Conservation (phyloP, 2,888 invertebrate species). For the Coenonympha glycerion region DNA sequence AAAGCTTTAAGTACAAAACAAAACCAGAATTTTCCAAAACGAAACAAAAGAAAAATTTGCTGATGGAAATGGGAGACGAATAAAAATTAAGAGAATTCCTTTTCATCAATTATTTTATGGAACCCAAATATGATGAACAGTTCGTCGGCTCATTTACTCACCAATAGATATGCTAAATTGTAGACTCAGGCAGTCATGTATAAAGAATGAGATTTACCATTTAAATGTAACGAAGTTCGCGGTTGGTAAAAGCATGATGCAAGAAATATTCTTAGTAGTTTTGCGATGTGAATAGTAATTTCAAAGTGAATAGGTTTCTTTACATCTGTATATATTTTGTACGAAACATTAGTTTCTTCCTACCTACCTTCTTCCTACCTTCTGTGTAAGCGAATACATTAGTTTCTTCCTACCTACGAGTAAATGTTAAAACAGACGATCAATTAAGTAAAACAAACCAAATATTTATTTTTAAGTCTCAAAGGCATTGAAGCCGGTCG, state of each 20-base stretch:
- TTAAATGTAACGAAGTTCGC: neutral
- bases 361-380: neutral
- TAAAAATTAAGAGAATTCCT: too few species aligned
- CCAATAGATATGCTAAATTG: slow-evolving; percentile 5
- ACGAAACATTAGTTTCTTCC: too few species aligned
- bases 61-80: too few species aligned
- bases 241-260: neutral
- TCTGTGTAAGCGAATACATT: too few species aligned
- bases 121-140: too few species aligned
- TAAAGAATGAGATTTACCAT: neutral
- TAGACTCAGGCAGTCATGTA: slow-evolving; percentile 13
- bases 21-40: too few species aligned
- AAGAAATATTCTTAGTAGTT: neutral
- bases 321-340: too few species aligned
- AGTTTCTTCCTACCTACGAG: neutral
- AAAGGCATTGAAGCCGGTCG: slow-evolving; percentile 1
- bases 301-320: neutral
- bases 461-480: slow-evolving; percentile 13
- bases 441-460: neutral
- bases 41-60: too few species aligned
- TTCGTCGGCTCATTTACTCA: slow-evolving; percentile 12
- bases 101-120: too few species aligned
- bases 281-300: neutral
- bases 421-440: neutral
- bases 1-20: too few species aligned